Evolutionary conservation across 2,113 vertebrate species (phyloP).

Genomic region (Hippocampus zosterae): DNA sequence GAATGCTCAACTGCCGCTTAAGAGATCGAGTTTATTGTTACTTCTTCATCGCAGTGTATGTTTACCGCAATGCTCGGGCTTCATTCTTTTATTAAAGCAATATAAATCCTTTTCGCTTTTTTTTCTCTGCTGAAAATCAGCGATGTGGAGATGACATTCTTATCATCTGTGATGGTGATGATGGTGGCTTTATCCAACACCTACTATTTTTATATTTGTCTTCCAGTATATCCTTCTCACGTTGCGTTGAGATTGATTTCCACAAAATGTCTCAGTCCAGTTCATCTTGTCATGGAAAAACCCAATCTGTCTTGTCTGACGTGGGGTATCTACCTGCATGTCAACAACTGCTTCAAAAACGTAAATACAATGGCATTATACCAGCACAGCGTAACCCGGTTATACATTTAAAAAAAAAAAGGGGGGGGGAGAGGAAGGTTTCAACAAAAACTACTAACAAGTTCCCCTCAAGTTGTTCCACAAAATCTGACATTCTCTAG

Average conservation of each 20-base stretch:
- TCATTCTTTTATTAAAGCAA: no score
- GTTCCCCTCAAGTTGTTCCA: neutral
- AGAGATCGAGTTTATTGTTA: no score
- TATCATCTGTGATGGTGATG: no score
- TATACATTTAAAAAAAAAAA: neutral
- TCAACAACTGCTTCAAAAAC: neutral
- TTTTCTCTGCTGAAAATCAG: neutral
- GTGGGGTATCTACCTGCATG: neutral
- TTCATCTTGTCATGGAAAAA: neutral
- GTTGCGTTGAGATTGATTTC: neutral
- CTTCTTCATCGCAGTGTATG: no score
- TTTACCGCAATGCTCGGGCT: no score
- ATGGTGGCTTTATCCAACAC: no score
- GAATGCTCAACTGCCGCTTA: no score
- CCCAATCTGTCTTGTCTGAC: neutral
- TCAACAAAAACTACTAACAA: neutral
- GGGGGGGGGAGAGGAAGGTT: neutral
- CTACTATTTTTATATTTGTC: neutral
- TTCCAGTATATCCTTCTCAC: neutral
- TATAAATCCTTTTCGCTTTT: neutral
- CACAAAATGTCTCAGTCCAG: neutral
- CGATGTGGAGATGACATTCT: neutral
- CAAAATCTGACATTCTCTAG: neutral
- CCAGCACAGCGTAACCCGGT: no score
- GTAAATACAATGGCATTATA: no score